phyloP scores from a whole-genome alignment of 2,797 vertebrate species.

The Spondyliosoma cantharus region DNA sequence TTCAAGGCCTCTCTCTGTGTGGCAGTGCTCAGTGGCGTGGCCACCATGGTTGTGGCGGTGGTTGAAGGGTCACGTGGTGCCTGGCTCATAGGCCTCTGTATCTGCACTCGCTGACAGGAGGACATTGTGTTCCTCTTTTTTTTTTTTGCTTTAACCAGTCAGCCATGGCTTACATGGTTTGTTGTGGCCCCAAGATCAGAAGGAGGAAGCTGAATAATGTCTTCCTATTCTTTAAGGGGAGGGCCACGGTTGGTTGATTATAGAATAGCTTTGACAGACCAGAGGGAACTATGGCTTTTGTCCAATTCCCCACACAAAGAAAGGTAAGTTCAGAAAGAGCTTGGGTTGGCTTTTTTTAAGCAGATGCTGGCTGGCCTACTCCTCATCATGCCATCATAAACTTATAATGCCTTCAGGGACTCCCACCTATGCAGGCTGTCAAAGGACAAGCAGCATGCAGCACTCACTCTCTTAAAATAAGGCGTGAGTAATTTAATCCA shows the following conservation, averaged over 20 bases:
- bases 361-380: constrained; percentile 76
- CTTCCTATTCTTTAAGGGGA: constrained; percentile 87
- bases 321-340: constrained; percentile 79
- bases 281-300: constrained; percentile 87
- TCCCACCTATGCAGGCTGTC: constrained; percentile 70
- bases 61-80: constrained; percentile 72
- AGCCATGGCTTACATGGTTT: constrained; percentile 86
- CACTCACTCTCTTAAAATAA: constrained; percentile 56
- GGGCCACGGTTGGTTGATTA: constrained; percentile 86
- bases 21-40: constrained; percentile 62
- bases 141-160: constrained; percentile 81
- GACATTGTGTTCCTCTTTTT: constrained; percentile 81
- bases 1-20: constrained; percentile 76
- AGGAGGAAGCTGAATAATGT: constrained; percentile 88
- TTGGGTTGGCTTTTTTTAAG: constrained; percentile 77
- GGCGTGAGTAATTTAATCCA: constrained; percentile 56
- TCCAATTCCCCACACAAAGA: constrained; percentile 83
- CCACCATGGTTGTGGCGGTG: constrained; percentile 72
- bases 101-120: constrained; percentile 79
- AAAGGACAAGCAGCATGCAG: constrained; percentile 55
- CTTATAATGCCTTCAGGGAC: constrained; percentile 75
- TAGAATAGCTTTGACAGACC: constrained; percentile 87
- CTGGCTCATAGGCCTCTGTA: constrained; percentile 74
- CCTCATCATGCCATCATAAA: constrained; percentile 80
- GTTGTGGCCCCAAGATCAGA: constrained; percentile 87